These are phyloP conservation scores for Phalloptychus januarius DNA, from an alignment of 2,797 vertebrate species.

Conservation along the genomic window DNA sequence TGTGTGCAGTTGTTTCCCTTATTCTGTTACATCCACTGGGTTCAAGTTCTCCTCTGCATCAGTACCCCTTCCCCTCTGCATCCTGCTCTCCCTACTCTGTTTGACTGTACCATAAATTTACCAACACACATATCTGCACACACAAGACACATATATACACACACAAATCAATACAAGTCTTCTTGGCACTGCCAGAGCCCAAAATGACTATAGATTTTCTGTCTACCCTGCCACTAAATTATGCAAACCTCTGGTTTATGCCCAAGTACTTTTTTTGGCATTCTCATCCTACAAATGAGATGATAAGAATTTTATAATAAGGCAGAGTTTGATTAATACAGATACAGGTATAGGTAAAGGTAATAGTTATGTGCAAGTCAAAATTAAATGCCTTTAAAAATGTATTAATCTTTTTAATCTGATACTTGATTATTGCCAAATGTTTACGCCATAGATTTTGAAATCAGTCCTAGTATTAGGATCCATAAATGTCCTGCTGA, in stretches of 20 bases:
- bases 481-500: conserved; percentile 51
- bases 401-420: conserved; percentile 10
- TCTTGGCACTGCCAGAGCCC: conserved; percentile 86
- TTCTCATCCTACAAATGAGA: conserved; percentile 31
- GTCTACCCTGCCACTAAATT: conserved; percentile 85
- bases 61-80: conserved; percentile 35
- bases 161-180: conserved; percentile 83
- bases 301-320: conserved; percentile 28
- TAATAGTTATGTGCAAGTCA: background rate
- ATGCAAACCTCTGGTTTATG: conserved; percentile 84
- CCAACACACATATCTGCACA: conserved; percentile 47
- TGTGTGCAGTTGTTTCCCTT: conserved; percentile 65
- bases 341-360: background rate
- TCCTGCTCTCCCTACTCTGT: conserved; percentile 34
- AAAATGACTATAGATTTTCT: conserved; percentile 96
- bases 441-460: conserved; percentile 35
- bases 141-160: conserved; percentile 39
- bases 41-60: conserved; percentile 69
- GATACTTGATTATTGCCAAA: conserved; percentile 31
- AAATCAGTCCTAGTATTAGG: conserved; percentile 53
- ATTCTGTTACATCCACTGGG: conserved; percentile 43
- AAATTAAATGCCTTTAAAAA: conserved; percentile 1
- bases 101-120: conserved; percentile 74
- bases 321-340: conserved; percentile 13
- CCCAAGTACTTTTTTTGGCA: conserved; percentile 66